Percentiles rank a stretch among this genome's conserved stretches.
phyloP scores from a whole-genome alignment of 2,797 vertebrate genomes.

The Leptodactylus fallax region DNA sequence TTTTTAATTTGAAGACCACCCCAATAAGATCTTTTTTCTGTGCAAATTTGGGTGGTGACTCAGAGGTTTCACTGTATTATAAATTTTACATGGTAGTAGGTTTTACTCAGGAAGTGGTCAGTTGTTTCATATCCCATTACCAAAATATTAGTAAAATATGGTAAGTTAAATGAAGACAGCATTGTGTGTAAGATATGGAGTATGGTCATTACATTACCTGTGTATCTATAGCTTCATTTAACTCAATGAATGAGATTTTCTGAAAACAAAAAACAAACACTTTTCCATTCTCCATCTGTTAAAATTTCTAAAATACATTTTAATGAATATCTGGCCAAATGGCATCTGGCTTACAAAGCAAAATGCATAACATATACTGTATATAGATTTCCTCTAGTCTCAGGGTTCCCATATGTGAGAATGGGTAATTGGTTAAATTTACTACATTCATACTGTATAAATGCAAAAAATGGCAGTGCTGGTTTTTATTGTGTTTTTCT shows the following conservation, averaged over 20 bases:
- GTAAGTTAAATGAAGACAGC: background rate
- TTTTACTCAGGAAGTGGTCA: background rate
- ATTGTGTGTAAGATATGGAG: background rate
- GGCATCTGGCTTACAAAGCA: background rate
- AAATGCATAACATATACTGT: background rate
- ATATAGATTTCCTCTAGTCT: background rate
- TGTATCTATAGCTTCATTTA: background rate
- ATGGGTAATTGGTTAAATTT: background rate
- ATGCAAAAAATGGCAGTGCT: background rate
- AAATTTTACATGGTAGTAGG: background rate
- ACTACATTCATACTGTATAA: background rate
- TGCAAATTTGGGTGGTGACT: too few relatives aligned
- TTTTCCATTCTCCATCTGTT: slow-evolving; percentile 17
- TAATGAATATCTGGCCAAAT: slow-evolving; percentile 19
- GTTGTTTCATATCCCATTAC: background rate
- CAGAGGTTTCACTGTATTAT: too few relatives aligned
- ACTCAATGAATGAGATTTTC: background rate
- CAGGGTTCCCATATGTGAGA: background rate
- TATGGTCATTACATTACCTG: slow-evolving; percentile 6
- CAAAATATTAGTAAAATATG: slow-evolving; percentile 10
- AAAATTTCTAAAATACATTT: slow-evolving; percentile 2
- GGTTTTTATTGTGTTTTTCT: background rate
- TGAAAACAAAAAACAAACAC: background rate
- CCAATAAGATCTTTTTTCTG: too few relatives aligned
- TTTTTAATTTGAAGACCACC: too few relatives aligned